Evolutionary conservation across 2,888 invertebrate genomes (phyloP).

Genomic region (Anoncus sp.): DNA sequence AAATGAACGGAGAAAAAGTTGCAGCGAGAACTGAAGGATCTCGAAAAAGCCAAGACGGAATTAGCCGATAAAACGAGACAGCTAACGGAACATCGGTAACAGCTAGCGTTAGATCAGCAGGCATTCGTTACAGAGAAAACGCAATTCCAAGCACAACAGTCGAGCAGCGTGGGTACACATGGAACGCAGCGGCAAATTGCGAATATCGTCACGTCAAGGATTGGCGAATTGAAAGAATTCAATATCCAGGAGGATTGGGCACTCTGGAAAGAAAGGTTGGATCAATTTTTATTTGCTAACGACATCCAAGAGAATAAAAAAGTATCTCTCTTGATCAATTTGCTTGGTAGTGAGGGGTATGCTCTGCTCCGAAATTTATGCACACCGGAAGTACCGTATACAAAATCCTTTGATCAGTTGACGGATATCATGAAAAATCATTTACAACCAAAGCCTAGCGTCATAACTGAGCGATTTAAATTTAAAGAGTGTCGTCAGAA

Average conservation of each 20-base stretch:
- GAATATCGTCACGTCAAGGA: too few relatives aligned
- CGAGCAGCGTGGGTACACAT: too few relatives aligned
- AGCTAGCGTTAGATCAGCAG: not conserved
- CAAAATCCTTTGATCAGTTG: constrained; percentile 35
- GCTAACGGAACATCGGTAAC: not conserved
- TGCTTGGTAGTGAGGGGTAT: too few relatives aligned
- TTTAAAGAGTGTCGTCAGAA: constrained; percentile 54
- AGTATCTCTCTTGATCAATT: constrained; percentile 15
- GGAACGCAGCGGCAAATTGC: not conserved
- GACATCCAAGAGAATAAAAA: constrained; percentile 1
- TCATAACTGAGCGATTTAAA: too few relatives aligned
- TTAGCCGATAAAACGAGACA: not conserved
- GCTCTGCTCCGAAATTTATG: too few relatives aligned
- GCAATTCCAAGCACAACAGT: too few relatives aligned
- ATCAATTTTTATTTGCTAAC: constrained; percentile 33
- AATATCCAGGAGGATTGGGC: too few relatives aligned
- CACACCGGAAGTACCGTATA: constrained; percentile 37
- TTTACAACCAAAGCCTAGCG: constrained; percentile 41
- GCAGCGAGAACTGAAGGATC: constrained; percentile 1
- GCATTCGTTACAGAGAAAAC: too few relatives aligned
- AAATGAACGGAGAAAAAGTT: not conserved
- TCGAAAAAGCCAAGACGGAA: constrained; percentile 1
- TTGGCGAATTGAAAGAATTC: too few relatives aligned
- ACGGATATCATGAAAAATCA: constrained; percentile 49
- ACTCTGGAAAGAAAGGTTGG: too few relatives aligned